phyloP scores from a whole-genome alignment of 1,140 invertebrate species.

The Calephelis virginiensis region DNA sequence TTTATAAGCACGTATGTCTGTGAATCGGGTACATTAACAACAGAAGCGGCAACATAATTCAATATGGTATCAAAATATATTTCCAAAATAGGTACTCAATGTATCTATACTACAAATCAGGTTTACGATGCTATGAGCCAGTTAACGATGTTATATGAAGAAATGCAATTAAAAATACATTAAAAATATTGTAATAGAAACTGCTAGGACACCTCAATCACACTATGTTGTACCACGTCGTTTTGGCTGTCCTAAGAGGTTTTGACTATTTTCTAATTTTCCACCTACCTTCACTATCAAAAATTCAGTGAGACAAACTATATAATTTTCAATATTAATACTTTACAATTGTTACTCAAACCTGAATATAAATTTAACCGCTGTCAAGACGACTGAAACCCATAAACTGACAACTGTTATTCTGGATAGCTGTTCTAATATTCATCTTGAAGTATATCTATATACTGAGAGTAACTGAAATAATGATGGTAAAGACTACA shows the following conservation, averaged over 20 bases:
- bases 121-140: conserved; percentile 8
- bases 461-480: too few species aligned
- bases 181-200: conserved; percentile 13
- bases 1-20: neutral
- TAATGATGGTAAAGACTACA: too few species aligned
- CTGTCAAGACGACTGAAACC: too few species aligned
- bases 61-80: neutral
- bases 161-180: conserved; percentile 1
- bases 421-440: too few species aligned
- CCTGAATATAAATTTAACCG: too few species aligned
- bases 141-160: neutral
- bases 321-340: too few species aligned
- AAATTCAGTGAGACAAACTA: neutral
- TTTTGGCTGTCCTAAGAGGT: neutral
- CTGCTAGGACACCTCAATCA: conserved; percentile 2
- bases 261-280: neutral
- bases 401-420: too few species aligned
- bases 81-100: conserved; percentile 1
- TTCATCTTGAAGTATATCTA: too few species aligned
- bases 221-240: conserved; percentile 13
- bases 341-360: too few species aligned
- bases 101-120: conserved; percentile 3
- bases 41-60: conserved; percentile 6
- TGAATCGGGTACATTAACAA: neutral
- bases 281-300: neutral